phyloP scores from a whole-genome alignment of 2,888 invertebrate species.

The Oxystoma pomonae region DNA sequence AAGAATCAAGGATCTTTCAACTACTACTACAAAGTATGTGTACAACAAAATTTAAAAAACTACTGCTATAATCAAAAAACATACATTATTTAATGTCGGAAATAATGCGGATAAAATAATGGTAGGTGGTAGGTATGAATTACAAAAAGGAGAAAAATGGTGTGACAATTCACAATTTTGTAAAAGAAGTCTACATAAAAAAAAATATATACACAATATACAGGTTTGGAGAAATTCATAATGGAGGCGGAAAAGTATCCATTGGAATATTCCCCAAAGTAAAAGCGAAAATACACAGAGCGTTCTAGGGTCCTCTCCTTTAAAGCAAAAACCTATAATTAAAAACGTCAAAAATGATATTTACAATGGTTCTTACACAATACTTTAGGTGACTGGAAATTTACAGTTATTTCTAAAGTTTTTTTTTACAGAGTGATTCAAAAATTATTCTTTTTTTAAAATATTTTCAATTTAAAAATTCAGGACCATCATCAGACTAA shows the following conservation, averaged over 20 bases:
- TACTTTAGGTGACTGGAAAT: background rate
- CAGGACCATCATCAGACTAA: background rate
- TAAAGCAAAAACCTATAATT: background rate
- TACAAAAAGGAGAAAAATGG: no score
- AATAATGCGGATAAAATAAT: no score
- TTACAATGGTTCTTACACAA: background rate
- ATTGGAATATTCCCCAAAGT: background rate
- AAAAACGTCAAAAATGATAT: background rate
- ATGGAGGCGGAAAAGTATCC: background rate
- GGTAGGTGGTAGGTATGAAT: no score
- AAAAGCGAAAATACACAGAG: background rate
- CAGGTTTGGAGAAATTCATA: background rate
- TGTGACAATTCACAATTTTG: background rate
- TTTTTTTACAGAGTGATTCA: no score
- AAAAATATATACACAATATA: background rate
- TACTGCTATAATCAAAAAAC: no score
- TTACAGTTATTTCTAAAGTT: no score
- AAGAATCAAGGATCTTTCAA: no score
- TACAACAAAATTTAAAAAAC: background rate
- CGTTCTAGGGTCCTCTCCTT: background rate
- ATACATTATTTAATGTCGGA: no score
- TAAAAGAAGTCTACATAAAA: background rate
- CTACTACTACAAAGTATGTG: no score
- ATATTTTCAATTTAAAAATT: background rate
- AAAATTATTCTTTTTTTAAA: no score